phyloP scores from a whole-genome alignment of 2,113 vertebrate species.

The Butorides virescens region DNA sequence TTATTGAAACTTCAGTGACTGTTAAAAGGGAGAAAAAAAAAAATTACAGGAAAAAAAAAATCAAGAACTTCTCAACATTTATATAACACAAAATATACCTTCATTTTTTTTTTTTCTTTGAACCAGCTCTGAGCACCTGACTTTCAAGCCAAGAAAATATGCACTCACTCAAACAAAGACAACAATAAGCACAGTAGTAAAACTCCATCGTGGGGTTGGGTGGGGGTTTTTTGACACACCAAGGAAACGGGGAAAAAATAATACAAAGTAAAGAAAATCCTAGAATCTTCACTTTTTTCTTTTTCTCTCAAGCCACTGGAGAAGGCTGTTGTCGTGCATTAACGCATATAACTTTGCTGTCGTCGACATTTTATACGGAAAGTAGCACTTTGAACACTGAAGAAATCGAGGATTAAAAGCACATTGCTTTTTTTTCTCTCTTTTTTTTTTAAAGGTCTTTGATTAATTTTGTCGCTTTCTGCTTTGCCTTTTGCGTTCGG shows the following conservation, averaged over 20 bases:
- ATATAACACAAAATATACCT: constrained; percentile 90
- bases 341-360: background rate
- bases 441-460: background rate
- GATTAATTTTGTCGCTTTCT: background rate
- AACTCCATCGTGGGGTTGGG: constrained; percentile 21
- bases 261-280: constrained; percentile 55
- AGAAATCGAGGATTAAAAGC: constrained; percentile 70
- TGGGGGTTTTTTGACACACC: constrained; percentile 40
- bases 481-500: constrained; percentile 2
- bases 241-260: constrained; percentile 60
- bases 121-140: constrained; percentile 75
- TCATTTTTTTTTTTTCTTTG: constrained; percentile 76
- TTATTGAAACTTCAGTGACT: constrained; percentile 93
- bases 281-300: background rate
- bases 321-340: constrained; percentile 76
- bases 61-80: constrained; percentile 80
- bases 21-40: constrained; percentile 68
- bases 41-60: constrained; percentile 79
- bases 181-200: constrained; percentile 63
- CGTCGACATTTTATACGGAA: constrained; percentile 28
- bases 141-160: constrained; percentile 58
- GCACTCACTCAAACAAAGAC: constrained; percentile 64
- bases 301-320: constrained; percentile 76
- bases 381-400: constrained; percentile 75
- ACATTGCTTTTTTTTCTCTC: constrained; percentile 46